Conservation (phyloP, 2,797 vertebrate species). For the Nannoperca obscura region DNA sequence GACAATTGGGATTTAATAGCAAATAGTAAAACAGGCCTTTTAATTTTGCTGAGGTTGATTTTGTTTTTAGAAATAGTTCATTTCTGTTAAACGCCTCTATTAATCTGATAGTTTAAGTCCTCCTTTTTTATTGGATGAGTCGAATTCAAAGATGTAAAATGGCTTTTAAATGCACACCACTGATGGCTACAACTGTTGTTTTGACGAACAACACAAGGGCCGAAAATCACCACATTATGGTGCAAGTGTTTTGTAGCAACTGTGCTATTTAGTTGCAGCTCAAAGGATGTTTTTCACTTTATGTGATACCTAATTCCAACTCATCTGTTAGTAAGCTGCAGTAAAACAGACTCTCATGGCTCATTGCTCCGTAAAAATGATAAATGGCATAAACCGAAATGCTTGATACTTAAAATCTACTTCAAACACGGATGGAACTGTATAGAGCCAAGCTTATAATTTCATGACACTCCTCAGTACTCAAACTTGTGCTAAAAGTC, state of each 20-base stretch:
- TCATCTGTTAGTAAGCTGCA: slow-evolving; percentile 51
- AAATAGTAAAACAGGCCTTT: slow-evolving; percentile 9
- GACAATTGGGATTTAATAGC: slow-evolving; percentile 11
- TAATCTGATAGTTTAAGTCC: slow-evolving; percentile 15
- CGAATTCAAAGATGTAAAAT: slow-evolving; percentile 16
- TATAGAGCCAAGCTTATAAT: slow-evolving; percentile 23
- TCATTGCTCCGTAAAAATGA: slow-evolving; percentile 62
- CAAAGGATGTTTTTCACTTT: slow-evolving; percentile 13
- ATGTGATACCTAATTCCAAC: slow-evolving; percentile 29
- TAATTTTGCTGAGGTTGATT: background rate
- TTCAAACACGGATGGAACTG: slow-evolving; percentile 40
- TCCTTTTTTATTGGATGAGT: slow-evolving; percentile 1
- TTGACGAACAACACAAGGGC: slow-evolving; percentile 23
- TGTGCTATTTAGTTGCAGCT: slow-evolving; percentile 20
- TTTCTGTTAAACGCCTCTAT: slow-evolving; percentile 4
- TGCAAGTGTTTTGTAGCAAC: slow-evolving; percentile 10
- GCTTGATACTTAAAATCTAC: slow-evolving; percentile 33
- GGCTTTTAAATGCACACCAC: background rate
- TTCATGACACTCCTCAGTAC: slow-evolving; percentile 12
- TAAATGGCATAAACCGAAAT: slow-evolving; percentile 50
- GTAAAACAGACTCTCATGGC: slow-evolving; percentile 43
- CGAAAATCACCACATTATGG: slow-evolving; percentile 15
- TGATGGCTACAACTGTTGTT: slow-evolving; percentile 24
- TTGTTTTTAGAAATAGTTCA: slow-evolving; percentile 8
- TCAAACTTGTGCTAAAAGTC: slow-evolving; percentile 42